Base-by-base conservation (phyloP, 2,113 vertebrate genomes). In the Stomatorhinus ivindoensis region DNA sequence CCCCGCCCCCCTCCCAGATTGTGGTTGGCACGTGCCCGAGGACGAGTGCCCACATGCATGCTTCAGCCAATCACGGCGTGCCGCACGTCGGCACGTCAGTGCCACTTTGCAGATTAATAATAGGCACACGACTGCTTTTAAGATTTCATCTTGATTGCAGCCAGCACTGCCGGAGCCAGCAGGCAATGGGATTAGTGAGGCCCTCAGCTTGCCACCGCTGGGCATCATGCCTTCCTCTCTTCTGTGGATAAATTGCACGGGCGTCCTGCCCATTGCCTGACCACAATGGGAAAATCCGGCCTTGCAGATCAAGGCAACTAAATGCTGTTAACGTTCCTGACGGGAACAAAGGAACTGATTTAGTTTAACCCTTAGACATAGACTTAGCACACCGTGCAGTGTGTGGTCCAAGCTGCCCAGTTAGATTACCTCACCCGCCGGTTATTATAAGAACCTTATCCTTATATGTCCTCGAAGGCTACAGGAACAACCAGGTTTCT, bases 101-200 rank as follows among this genome's bases (percentile, higher is more conserved):
- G 55, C 51, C n/a, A 50, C 58, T 86, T 86, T 85, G 84, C 61
- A 42, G 27, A 83, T 87, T 55, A 89, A 87, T 89, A 89, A 89
- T 50, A 89, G 53, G 51, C 83, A 69, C 35, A 73, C 83, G 11
- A 50, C 85, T 87, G 84, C 80, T 9, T 89, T 65, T 73, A 44
- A 48, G n/a, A 89, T 89, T 86, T 89, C 83, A 73, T 86, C 83
- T 86, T 69, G 89, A 89, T 89, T 89, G 58, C 80, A 69, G 83
- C 24, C 44, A 46, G n/a, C 83, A 35, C 13, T 48, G 82, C 89
- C 21, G 27, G 83, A 87, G 44, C 89, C 89, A 89, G 80, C 80
- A 58, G 42, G 69, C 76, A 84, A 47, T 85, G 80, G 42, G 80
- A 89, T 84, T 89, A 85, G 65, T 46, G 80, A 21, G 88, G 76